phyloP scores from a whole-genome alignment of 1,140 invertebrate genomes.

The Helicoverpa armigera region DNA sequence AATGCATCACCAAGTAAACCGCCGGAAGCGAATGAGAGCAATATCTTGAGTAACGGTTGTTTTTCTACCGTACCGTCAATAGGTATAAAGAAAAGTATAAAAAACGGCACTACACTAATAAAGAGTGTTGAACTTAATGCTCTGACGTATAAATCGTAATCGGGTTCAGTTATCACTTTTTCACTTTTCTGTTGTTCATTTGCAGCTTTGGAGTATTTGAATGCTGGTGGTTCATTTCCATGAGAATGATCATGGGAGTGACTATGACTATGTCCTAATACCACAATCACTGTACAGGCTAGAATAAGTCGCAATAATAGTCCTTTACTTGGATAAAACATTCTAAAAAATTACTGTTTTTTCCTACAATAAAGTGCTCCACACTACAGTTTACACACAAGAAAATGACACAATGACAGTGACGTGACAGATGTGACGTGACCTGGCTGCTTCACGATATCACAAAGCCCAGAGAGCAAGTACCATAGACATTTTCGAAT shows the following conservation, averaged over 20 bases:
- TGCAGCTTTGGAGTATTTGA: constrained; percentile 92
- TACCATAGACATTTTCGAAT: no score
- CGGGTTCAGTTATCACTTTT: constrained; percentile 72
- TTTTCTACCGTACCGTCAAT: constrained; percentile 95
- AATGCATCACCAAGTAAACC: constrained; percentile 98
- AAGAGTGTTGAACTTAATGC: constrained; percentile 95
- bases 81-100: constrained; percentile 97
- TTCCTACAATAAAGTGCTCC: constrained; percentile 29
- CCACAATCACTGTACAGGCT: constrained; percentile 60
- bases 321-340: constrained; percentile 50
- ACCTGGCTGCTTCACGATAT: no score
- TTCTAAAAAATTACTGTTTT: constrained; percentile 50
- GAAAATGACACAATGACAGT: constrained; percentile 3
- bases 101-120: constrained; percentile 97
- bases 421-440: background rate
- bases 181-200: constrained; percentile 86
- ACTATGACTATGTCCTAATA: constrained; percentile 72
- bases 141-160: constrained; percentile 91
- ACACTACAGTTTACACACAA: background rate
- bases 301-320: constrained; percentile 61
- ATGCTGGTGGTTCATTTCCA: constrained; percentile 88
- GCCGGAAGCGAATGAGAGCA: constrained; percentile 97
- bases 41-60: constrained; percentile 94
- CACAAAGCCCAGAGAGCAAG: no score
- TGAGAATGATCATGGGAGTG: constrained; percentile 79